These are phyloP conservation scores for Ursus arctos DNA, from an alignment of 2,113 vertebrate species.

Conservation along the genomic window DNA sequence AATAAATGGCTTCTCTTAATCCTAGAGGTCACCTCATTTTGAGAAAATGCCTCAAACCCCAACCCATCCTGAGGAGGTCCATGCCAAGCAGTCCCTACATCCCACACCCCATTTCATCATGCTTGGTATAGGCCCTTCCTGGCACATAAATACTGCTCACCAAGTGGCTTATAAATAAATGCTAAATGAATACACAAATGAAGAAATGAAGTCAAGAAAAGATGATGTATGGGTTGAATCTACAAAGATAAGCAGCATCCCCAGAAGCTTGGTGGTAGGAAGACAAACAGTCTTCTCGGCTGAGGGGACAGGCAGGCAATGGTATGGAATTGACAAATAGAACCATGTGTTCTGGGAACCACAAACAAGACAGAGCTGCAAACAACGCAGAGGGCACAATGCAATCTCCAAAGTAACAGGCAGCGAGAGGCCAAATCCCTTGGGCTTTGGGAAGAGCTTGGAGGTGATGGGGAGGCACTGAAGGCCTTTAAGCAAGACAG, in stretches of 20 bases:
- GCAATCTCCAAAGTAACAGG: background rate
- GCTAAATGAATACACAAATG: background rate
- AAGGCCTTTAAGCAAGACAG: background rate
- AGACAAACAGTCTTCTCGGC: background rate
- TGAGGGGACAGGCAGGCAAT: background rate
- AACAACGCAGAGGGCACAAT: background rate
- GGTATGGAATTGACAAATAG: background rate
- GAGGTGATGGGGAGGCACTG: background rate
- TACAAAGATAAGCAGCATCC: background rate
- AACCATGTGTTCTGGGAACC: background rate
- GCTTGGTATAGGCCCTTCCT: background rate
- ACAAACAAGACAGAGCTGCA: background rate
- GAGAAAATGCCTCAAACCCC: background rate
- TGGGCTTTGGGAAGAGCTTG: background rate
- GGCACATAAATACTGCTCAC: background rate
- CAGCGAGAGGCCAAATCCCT: background rate
- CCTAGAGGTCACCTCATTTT: background rate
- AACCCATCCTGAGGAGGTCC: background rate
- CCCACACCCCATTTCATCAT: background rate
- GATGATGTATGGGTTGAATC: background rate
- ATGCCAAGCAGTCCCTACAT: background rate
- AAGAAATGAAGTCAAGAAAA: background rate
- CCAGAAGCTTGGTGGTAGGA: background rate
- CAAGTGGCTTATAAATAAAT: background rate
- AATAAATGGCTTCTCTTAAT: background rate